A percentile compares a stretch with the other conserved stretches of the same genome.
Conservation (phyloP, 2,797 vertebrate species). For the Clamator glandarius region DNA sequence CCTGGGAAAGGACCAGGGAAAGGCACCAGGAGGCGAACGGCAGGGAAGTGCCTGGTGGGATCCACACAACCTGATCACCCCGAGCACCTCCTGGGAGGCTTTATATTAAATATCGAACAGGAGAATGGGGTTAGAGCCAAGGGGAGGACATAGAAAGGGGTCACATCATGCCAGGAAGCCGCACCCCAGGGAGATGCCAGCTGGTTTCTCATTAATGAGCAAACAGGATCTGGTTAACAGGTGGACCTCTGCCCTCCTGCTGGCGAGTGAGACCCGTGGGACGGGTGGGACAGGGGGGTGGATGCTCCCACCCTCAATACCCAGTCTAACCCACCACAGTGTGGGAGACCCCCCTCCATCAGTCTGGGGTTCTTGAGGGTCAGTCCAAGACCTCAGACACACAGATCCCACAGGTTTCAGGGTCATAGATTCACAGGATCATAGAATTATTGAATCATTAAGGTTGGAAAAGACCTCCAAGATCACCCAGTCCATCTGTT, state of each 20-base stretch:
- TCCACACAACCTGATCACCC: fast-evolving
- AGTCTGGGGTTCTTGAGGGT: not conserved
- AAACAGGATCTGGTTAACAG: not conserved
- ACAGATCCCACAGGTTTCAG: fast-evolving
- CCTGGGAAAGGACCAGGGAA: not conserved
- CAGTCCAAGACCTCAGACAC: fast-evolving
- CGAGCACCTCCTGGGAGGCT: fast-evolving
- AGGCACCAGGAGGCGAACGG: not conserved
- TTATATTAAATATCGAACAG: fast-evolving
- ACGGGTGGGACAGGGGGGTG: fast-evolving
- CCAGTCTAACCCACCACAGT: fast-evolving
- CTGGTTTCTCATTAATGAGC: constrained; percentile 29
- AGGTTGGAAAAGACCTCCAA: too few species aligned
- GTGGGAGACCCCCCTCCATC: fast-evolving
- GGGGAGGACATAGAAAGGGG: not conserved
- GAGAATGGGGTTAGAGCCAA: not conserved
- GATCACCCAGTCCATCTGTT: too few species aligned
- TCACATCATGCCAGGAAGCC: not conserved
- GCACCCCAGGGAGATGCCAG: not conserved
- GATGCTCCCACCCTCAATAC: fast-evolving
- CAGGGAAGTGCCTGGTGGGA: fast-evolving
- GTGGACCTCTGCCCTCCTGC: not conserved
- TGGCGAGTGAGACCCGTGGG: fast-evolving
- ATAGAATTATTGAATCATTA: too few species aligned
- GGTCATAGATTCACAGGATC: too few species aligned